A percentile compares a stretch with the other conserved stretches of the same genome.
These are phyloP conservation scores for Liopterus haemorrhoidalis DNA, from an alignment of 2,888 invertebrate species.

Conservation along the genomic window DNA sequence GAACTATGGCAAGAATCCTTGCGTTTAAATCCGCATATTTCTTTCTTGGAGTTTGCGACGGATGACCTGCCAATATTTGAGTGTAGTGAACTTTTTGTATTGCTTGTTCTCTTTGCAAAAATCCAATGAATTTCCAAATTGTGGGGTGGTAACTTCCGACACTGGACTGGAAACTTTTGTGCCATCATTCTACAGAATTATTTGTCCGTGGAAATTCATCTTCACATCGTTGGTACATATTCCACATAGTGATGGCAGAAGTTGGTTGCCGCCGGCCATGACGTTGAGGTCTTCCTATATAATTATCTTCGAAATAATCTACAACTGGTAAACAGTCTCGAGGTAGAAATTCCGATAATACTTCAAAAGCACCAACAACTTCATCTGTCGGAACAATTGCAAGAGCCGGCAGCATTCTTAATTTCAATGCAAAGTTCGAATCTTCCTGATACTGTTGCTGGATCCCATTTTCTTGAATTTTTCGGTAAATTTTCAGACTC, in stretches of 20 bases:
- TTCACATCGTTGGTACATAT: neutral
- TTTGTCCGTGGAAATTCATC: conserved; percentile 8
- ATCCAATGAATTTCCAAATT: too few species aligned
- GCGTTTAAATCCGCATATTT: too few species aligned
- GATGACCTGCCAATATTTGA: too few species aligned
- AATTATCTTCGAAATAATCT: conserved; percentile 11
- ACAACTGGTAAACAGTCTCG: conserved; percentile 7
- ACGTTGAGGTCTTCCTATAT: conserved; percentile 3
- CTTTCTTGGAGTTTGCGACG: too few species aligned
- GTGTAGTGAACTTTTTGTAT: too few species aligned
- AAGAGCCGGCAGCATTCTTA: conserved; percentile 22
- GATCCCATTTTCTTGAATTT: conserved; percentile 15
- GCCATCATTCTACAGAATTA: conserved; percentile 16
- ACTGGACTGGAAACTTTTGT: too few species aligned
- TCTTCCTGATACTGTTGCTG: conserved; percentile 16
- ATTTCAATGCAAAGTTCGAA: conserved; percentile 21
- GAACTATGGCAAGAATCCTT: too few species aligned
- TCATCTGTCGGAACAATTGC: conserved; percentile 21
- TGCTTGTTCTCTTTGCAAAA: too few species aligned
- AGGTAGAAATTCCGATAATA: conserved; percentile 2
- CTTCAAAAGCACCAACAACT: conserved; percentile 1
- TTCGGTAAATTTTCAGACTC: conserved; percentile 14
- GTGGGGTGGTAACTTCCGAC: too few species aligned
- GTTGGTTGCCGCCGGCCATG: neutral
- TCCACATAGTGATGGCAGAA: conserved; percentile 4